phyloP scores from a whole-genome alignment of 2,113 vertebrate genomes.

The Gracilinanus agilis region DNA sequence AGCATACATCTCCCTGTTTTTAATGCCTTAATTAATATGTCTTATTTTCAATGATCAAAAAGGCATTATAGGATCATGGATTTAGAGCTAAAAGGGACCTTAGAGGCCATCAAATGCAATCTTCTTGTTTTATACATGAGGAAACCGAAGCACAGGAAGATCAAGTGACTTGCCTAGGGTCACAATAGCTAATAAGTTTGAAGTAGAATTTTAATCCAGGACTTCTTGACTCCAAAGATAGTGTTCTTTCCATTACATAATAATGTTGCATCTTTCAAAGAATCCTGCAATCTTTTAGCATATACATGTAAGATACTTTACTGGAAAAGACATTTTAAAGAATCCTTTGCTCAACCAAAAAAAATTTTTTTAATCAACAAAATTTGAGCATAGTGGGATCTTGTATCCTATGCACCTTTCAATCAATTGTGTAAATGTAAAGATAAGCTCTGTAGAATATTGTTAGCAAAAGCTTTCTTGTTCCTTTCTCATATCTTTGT shows the following conservation, averaged over 20 bases:
- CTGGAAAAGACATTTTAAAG: neutral
- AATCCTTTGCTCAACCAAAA: neutral
- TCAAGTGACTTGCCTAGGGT: neutral
- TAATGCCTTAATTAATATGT: neutral
- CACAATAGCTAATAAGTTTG: neutral
- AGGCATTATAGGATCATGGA: neutral
- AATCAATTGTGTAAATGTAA: neutral
- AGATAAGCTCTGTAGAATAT: neutral
- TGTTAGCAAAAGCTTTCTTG: neutral
- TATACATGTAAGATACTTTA: neutral
- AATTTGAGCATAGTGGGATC: neutral
- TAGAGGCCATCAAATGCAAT: neutral
- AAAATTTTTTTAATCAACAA: neutral
- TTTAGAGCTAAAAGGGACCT: neutral
- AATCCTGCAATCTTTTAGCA: neutral
- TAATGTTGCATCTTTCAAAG: neutral
- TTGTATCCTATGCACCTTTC: neutral
- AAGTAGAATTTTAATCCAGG: neutral
- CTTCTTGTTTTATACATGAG: neutral
- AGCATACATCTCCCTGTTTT: neutral
- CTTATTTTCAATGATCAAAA: neutral
- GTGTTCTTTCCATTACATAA: neutral
- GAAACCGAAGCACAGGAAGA: neutral
- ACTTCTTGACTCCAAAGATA: neutral
- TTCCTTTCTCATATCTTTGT: neutral